Evolutionary conservation across 2,113 vertebrate genomes (phyloP).

Genomic region (Mesembrinibis cayennensis): DNA sequence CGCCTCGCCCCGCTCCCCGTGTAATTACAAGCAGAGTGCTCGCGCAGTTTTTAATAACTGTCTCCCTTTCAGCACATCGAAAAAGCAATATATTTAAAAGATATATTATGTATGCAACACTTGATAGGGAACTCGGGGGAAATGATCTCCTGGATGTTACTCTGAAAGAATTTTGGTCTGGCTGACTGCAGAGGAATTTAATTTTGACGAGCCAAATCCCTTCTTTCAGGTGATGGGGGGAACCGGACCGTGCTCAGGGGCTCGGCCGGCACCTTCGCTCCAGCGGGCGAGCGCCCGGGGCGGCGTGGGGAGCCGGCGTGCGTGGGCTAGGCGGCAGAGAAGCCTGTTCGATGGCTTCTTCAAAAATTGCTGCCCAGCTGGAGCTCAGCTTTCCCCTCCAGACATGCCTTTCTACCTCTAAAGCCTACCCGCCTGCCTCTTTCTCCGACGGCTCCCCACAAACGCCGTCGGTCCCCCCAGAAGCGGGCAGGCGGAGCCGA

Average conservation of each 20-base stretch:
- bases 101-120: background rate
- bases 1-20: background rate
- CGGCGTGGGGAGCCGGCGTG: background rate
- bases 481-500: accelerated
- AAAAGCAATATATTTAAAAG: slow-evolving; percentile 10
- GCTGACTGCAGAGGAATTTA: background rate
- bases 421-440: background rate
- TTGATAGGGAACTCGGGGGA: background rate
- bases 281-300: background rate
- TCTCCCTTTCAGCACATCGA: slow-evolving; percentile 30
- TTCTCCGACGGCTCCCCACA: background rate
- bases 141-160: slow-evolving; percentile 9
- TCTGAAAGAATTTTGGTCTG: background rate
- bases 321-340: background rate
- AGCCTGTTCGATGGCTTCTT: background rate
- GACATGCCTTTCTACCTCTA: background rate
- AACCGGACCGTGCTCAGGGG: background rate
- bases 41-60: slow-evolving; percentile 29
- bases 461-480: accelerated
- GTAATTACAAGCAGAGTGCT: slow-evolving; percentile 38
- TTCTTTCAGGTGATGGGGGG: background rate
- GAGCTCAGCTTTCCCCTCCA: background rate
- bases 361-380: background rate
- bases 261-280: background rate
- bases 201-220: background rate